Conservation (phyloP, 2,113 vertebrate genomes). For the Canis aureus region DNA sequence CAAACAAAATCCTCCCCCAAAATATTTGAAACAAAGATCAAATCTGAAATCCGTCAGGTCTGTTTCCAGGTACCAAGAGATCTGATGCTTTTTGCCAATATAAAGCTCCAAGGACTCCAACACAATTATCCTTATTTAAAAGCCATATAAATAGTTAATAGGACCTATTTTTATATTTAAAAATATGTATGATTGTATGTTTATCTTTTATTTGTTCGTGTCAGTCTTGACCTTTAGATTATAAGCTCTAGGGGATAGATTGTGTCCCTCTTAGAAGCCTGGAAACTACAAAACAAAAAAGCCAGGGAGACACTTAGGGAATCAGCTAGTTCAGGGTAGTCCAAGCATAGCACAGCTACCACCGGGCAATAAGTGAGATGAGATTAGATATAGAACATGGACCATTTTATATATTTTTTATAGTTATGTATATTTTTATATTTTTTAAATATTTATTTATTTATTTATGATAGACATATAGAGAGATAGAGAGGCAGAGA, state of each 20-base stretch:
- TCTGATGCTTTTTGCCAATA: slow-evolving; percentile 28
- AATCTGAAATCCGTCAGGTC: neutral
- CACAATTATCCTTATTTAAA: slow-evolving; percentile 36
- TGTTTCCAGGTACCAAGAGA: slow-evolving; percentile 19
- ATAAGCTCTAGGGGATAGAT: neutral
- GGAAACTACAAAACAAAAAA: neutral
- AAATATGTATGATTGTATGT: neutral
- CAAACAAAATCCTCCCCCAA: neutral
- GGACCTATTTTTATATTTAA: slow-evolving; percentile 2
- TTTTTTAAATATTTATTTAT: too few species aligned
- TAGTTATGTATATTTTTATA: neutral
- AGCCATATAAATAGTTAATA: neutral
- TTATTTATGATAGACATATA: too few species aligned
- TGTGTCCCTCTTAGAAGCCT: neutral
- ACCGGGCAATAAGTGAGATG: neutral
- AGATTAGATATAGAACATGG: neutral
- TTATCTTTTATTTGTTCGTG: neutral
- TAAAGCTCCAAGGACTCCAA: neutral
- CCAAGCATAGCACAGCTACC: neutral
- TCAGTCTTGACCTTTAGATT: neutral
- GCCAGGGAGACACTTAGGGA: neutral
- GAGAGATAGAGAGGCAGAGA: too few species aligned
- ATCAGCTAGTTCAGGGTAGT: neutral
- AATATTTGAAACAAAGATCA: slow-evolving; percentile 19
- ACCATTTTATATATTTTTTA: neutral